These are phyloP conservation scores for Rattus rattus DNA, from an alignment of 2,113 vertebrate genomes.

Conservation along the genomic window DNA sequence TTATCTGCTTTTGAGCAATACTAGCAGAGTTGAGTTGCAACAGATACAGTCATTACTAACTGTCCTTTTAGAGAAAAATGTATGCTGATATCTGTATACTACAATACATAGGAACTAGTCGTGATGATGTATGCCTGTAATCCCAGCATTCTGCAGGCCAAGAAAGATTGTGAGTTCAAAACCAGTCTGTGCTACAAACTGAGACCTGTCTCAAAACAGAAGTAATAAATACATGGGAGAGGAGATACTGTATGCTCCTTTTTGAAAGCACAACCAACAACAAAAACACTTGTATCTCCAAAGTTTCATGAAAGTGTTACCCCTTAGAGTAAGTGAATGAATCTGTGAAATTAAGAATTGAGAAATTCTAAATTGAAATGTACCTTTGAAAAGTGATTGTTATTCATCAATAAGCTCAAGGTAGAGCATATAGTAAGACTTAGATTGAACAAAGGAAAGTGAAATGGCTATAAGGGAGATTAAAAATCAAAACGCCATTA, in stretches of 20 bases:
- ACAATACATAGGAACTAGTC: not conserved
- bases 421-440: not conserved
- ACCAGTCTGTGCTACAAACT: not conserved
- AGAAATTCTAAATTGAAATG: not conserved
- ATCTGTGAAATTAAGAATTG: not conserved
- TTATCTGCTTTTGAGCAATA: not conserved
- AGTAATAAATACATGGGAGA: not conserved
- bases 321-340: not conserved
- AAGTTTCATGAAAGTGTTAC: not conserved
- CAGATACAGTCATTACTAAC: not conserved
- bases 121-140: not conserved
- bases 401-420: not conserved
- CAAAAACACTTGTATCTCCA: not conserved
- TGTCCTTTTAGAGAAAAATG: not conserved
- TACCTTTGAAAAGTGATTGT: slow-evolving; percentile 7
- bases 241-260: not conserved
- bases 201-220: not conserved
- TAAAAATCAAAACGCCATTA: not conserved
- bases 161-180: not conserved
- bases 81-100: not conserved
- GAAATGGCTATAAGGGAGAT: not conserved
- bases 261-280: not conserved
- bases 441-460: not conserved
- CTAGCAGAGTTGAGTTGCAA: not conserved
- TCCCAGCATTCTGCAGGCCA: not conserved